Percentiles rank a stretch among this genome's conserved stretches.
Evolutionary conservation across 2,797 vertebrate species (phyloP).

Genomic region (Jordanella pulchra): DNA sequence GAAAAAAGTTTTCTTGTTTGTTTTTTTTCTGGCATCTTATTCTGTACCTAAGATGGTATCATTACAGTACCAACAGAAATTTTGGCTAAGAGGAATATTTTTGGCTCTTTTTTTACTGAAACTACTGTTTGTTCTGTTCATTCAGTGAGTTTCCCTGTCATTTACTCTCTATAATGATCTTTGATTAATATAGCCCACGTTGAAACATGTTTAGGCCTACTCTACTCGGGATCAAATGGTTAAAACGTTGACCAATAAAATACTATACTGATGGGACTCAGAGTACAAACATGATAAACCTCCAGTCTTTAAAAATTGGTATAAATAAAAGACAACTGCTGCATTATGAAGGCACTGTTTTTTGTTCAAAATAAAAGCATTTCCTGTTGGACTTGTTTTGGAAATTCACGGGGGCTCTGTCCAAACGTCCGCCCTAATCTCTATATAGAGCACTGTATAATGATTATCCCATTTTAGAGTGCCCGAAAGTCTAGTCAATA

Average conservation of each 20-base stretch:
- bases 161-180: background rate
- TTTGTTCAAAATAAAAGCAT: too few species aligned
- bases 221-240: background rate
- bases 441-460: too few species aligned
- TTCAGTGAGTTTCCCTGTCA: background rate
- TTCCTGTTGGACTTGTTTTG: too few species aligned
- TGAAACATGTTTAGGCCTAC: background rate
- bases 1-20: too few species aligned
- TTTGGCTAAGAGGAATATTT: too few species aligned
- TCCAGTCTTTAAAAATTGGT: too few species aligned
- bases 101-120: background rate
- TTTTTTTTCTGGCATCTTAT: background rate
- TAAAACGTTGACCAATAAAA: background rate
- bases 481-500: too few species aligned
- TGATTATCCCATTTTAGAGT: too few species aligned
- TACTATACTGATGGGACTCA: background rate
- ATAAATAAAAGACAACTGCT: too few species aligned
- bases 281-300: background rate
- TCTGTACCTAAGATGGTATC: background rate
- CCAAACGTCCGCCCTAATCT: too few species aligned
- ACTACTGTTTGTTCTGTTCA: background rate
- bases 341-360: too few species aligned
- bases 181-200: background rate
- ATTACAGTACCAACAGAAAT: background rate
- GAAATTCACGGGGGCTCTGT: too few species aligned